Conservation (phyloP, 2,113 vertebrate species). For the Gavialis gangeticus region DNA sequence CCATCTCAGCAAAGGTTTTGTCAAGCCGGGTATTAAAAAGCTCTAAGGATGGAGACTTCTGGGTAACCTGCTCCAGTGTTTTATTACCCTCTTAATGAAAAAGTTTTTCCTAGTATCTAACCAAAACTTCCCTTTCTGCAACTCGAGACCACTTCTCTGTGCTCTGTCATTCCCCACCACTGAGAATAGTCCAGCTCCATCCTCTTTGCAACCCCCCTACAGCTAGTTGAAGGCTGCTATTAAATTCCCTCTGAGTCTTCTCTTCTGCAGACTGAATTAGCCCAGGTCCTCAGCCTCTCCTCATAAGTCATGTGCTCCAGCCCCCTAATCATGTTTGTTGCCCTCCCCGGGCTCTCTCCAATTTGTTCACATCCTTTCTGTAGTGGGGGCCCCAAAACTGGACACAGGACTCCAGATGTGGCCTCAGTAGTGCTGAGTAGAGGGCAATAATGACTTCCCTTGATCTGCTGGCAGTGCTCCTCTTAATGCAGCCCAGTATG, state of each 20-base stretch:
- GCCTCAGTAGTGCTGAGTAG: too few relatives aligned
- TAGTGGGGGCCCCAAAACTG: background rate
- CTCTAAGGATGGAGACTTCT: background rate
- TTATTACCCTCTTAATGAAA: background rate
- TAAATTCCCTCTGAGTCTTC: background rate
- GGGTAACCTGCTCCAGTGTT: background rate
- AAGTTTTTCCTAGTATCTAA: background rate
- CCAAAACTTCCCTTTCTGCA: background rate
- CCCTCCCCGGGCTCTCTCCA: background rate
- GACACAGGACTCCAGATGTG: background rate
- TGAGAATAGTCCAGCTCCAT: background rate
- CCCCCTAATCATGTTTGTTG: background rate
- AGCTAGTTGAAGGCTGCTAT: background rate
- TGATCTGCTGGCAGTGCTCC: too few relatives aligned
- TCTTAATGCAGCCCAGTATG: too few relatives aligned
- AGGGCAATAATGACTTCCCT: too few relatives aligned
- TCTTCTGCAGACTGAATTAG: background rate
- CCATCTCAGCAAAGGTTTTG: background rate
- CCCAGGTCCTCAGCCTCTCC: background rate
- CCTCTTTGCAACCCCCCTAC: background rate
- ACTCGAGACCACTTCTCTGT: background rate
- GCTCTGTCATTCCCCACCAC: background rate
- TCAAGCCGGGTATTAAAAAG: background rate
- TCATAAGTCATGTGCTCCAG: background rate
- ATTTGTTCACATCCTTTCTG: background rate